Conservation (phyloP, 2,113 vertebrate genomes). For the Agapornis roseicollis region DNA sequence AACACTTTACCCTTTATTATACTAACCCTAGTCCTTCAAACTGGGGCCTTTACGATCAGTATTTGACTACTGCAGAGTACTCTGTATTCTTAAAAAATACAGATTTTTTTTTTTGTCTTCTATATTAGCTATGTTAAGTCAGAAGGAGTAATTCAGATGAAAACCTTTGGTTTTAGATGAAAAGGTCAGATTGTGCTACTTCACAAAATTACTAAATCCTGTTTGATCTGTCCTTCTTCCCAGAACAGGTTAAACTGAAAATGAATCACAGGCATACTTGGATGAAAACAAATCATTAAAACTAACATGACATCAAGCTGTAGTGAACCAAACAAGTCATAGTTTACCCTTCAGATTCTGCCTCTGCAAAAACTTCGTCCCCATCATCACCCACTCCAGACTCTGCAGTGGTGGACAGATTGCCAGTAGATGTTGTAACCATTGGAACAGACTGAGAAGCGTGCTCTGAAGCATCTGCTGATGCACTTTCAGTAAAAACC, state of each 20-base stretch:
- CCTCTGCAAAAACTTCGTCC: conserved; percentile 88
- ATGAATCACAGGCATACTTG: not conserved
- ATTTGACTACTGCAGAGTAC: not conserved
- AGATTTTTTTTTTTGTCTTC: not conserved
- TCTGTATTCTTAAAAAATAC: not conserved
- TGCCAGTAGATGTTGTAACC: conserved; percentile 90
- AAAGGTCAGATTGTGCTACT: not conserved
- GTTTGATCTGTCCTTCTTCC: not conserved
- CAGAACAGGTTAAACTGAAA: not conserved
- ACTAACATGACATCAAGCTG: not conserved
- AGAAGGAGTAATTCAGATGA: not conserved
- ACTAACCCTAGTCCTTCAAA: not conserved
- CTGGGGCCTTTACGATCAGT: not conserved
- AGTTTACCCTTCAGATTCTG: conserved; percentile 88
- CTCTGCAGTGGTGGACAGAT: conserved; percentile 78
- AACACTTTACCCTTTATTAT: not conserved
- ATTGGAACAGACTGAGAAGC: conserved; percentile 94
- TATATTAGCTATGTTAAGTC: not conserved
- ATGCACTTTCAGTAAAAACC: conserved; percentile 82
- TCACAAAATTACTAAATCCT: not conserved
- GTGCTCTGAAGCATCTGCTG: conserved; percentile 84
- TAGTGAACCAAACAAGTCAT: not conserved
- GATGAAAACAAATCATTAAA: not conserved
- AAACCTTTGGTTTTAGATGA: not conserved
- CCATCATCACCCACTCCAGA: conserved; percentile 81